These are phyloP conservation scores for Platerodrilus igneus DNA, from an alignment of 2,888 invertebrate genomes.

Conservation along the genomic window DNA sequence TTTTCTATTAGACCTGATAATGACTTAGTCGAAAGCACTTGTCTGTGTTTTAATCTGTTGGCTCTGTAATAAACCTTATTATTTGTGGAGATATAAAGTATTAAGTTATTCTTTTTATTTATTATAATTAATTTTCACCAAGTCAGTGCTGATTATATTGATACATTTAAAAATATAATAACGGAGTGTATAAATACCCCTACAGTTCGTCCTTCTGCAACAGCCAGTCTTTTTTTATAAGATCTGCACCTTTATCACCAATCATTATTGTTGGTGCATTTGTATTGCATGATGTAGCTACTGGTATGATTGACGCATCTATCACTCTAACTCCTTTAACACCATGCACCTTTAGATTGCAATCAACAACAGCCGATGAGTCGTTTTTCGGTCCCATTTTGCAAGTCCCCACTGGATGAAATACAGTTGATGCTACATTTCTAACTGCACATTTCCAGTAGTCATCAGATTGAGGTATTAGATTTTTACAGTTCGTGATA, in stretches of 20 bases:
- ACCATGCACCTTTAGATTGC: constrained; percentile 62
- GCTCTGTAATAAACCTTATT: too few species aligned
- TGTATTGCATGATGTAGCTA: constrained; percentile 56
- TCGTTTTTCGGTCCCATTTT: constrained; percentile 75
- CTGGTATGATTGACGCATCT: constrained; percentile 81
- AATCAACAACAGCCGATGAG: constrained; percentile 67
- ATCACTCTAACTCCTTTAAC: constrained; percentile 64
- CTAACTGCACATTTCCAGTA: constrained; percentile 66
- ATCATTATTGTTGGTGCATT: constrained; percentile 50
- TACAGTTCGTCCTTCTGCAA: constrained; percentile 21
- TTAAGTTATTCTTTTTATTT: too few species aligned
- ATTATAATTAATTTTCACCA: too few species aligned
- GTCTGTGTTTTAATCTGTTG: too few species aligned
- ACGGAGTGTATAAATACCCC: too few species aligned
- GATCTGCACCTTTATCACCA: constrained; percentile 50
- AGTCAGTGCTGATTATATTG: too few species aligned
- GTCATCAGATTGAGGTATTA: constrained; percentile 54
- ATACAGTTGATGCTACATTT: constrained; percentile 57
- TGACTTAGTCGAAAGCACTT: too few species aligned
- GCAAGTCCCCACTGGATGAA: constrained; percentile 59
- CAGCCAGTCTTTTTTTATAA: constrained; percentile 44
- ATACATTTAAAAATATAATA: too few species aligned
- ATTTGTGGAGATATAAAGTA: too few species aligned
- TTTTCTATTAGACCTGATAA: too few species aligned
- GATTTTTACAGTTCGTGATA: constrained; percentile 54